Conservation (phyloP, 2,797 vertebrate genomes). For the Enteromius radiatus region DNA sequence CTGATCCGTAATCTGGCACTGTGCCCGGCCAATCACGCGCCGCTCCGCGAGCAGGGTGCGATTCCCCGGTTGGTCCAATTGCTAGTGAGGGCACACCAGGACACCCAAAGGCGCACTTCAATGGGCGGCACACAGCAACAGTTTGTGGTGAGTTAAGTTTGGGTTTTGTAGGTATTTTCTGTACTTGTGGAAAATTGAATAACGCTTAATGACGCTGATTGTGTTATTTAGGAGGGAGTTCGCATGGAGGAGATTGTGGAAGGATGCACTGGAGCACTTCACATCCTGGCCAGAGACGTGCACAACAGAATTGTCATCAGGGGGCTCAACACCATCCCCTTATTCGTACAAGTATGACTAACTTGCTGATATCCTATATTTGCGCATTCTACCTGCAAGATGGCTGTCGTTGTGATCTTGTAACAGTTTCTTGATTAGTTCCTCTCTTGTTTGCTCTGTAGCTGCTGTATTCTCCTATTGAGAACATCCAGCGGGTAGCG, state of each 20-base stretch:
- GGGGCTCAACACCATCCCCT: conserved; percentile 97
- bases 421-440: not conserved
- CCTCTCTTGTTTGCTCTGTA: conserved; percentile 64
- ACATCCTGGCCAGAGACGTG: conserved; percentile 96
- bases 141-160: conserved; percentile 86
- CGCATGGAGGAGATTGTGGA: conserved; percentile 99
- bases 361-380: not conserved
- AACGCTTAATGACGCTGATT: not conserved
- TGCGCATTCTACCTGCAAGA: not conserved
- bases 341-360: conserved; percentile 92
- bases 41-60: conserved; percentile 94
- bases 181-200: not conserved
- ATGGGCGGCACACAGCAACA: conserved; percentile 99
- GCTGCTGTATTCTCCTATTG: conserved; percentile 97
- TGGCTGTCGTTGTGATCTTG: not conserved
- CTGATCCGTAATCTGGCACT: conserved; percentile 97
- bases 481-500: conserved; percentile 98
- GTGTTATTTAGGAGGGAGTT: conserved; percentile 88
- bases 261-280: conserved; percentile 96
- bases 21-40: conserved; percentile 96
- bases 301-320: conserved; percentile 98
- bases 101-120: conserved; percentile 96
- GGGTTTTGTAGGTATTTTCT: not conserved
- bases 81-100: conserved; percentile 95
- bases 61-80: conserved; percentile 95